These are phyloP conservation scores for Limnodromus scolopaceus DNA, from an alignment of 2,797 vertebrate species.

Conservation along the genomic window DNA sequence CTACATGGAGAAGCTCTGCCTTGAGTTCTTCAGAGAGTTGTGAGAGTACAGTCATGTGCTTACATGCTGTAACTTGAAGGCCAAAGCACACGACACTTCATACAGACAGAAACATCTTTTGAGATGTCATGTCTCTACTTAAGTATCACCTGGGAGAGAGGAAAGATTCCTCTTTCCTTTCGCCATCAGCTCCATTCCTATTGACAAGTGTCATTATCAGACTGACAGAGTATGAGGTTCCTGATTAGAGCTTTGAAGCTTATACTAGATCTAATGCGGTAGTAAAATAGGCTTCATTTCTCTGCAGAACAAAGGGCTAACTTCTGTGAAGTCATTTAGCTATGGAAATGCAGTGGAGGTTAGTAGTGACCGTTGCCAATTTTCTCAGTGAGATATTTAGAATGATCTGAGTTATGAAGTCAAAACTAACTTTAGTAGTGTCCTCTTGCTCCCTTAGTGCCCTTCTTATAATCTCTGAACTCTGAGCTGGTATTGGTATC, in stretches of 20 bases:
- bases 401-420: rapidly evolving
- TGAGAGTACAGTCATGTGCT: neutral
- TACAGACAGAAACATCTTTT: neutral
- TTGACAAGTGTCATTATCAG: neutral
- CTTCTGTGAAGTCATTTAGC: neutral
- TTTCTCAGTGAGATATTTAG: neutral
- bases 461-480: neutral
- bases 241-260: neutral
- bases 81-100: neutral
- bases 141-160: rapidly evolving
- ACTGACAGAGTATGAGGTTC: neutral
- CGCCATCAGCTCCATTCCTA: rapidly evolving
- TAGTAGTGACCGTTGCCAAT: neutral
- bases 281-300: neutral
- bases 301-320: neutral
- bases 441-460: neutral
- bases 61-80: neutral
- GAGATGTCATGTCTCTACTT: neutral
- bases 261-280: rapidly evolving
- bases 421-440: neutral
- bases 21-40: neutral
- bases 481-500: neutral
- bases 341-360: neutral
- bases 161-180: neutral
- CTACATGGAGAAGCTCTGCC: neutral